phyloP scores from a whole-genome alignment of 2,797 vertebrate species.

The Austrolebias charrua region DNA sequence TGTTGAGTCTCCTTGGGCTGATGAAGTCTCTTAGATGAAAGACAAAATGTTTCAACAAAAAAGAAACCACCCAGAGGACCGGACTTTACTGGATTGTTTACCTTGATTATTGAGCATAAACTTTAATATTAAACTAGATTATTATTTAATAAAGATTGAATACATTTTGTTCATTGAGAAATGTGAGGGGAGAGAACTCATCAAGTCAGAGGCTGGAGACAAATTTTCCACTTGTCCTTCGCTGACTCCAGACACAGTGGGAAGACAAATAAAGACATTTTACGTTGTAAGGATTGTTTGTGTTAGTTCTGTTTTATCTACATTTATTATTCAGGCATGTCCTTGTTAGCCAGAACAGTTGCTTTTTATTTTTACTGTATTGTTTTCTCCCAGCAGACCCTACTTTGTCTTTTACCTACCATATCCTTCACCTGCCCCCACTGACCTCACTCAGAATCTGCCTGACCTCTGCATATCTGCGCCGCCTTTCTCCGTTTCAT shows the following conservation, averaged over 20 bases:
- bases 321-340: conserved; percentile 27
- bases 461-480: conserved; percentile 26
- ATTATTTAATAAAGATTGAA: too few relatives aligned
- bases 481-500: conserved; percentile 56
- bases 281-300: conserved; percentile 21
- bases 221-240: conserved; percentile 62
- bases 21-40: too few relatives aligned
- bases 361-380: conserved; percentile 4
- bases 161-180: too few relatives aligned
- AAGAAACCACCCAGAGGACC: too few relatives aligned
- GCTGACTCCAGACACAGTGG: conserved; percentile 29
- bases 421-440: conserved; percentile 43
- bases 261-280: conserved; percentile 38
- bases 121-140: not conserved
- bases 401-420: conserved; percentile 2
- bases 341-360: not conserved
- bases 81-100: too few relatives aligned
- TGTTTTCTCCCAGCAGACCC: conserved; percentile 12
- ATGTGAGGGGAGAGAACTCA: not conserved
- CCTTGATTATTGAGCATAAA: too few relatives aligned
- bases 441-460: conserved; percentile 23
- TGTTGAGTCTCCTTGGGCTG: too few relatives aligned
- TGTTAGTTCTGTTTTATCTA: conserved; percentile 24
- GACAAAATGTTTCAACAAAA: too few relatives aligned
- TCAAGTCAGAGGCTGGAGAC: conserved; percentile 40